Evolutionary conservation across 2,888 invertebrate species (phyloP), one percentile per base, ranked within the genome.

Genomic region (Vesta saturnalis): DNA sequence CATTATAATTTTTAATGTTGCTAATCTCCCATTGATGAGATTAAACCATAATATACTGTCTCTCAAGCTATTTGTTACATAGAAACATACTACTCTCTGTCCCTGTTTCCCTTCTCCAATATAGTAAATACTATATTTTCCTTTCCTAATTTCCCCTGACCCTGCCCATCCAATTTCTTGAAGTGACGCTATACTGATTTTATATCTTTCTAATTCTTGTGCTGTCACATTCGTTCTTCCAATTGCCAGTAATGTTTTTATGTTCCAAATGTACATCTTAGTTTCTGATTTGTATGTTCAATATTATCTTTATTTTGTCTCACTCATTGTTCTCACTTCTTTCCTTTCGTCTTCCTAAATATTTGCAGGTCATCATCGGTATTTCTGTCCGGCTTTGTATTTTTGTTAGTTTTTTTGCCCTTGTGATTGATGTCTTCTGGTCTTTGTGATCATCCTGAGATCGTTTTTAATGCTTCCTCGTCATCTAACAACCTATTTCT

Each of bases 121-220:
- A n/a, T n/a, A n/a, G n/a, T n/a, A n/a, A n/a, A n/a, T n/a, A 43
- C 43, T 43, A 43, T 43, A 43, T 43, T 12, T 43, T 43, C 43
- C 2, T 43, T 43, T 43, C 14, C 43, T 43, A 43, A 43, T 43
- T 43, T 43, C 43, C 14, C 43, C 43, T 43, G 43, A 43, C 43
- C 43, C 43, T 6, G 43, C 43, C 12, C 43, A 43, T 12, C 43
- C 14, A 43, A 43, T 43, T 43, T 43, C 12, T 43, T 43, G 43
- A 43, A 43, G 43, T 43, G 43, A 12, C 10, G 43, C 43, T 43
- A 2, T 43, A 43, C n/a, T n/a, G n/a, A n/a, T n/a, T n/a, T n/a
- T n/a, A n/a, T n/a, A n/a, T n/a, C n/a, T n/a, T n/a, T n/a, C n/a
- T n/a, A n/a, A n/a, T n/a, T n/a, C n/a, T n/a, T n/a, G n/a, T n/a